Evolutionary conservation across 2,888 invertebrate species (phyloP), one percentile per base, ranked within the genome.

Genomic region (Drosophila koepferae): DNA sequence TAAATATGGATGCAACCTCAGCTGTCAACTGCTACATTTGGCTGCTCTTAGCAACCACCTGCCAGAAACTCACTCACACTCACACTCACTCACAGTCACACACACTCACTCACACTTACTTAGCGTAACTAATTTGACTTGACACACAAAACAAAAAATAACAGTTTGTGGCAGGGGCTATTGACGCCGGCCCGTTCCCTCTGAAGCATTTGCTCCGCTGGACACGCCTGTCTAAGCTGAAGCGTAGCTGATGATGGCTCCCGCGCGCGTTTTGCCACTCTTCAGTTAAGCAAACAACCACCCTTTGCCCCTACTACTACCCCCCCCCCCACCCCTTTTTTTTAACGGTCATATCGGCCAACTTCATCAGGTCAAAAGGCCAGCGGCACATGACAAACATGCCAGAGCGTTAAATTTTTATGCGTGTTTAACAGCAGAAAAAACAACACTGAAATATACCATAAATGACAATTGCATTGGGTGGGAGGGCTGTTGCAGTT

Each of bases 331-430:
- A n/a, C n/a, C n/a, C n/a, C n/a, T n/a, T n/a, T n/a, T 44, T 28
- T 46, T 3, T n/a, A 49, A 44, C 34, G 14, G 41, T 31, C 63
- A 63, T 81, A 81, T 89, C 87, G 63, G 58, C 55, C 63, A 71
- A 70, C 68, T 80, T 59, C 87, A 89, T 83, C 86, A 48, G 82
- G 80, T 81, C 85, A 85, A 85, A 77, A 76, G 86, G 75, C 65
- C 81, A 81, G 66, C 79, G 76, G 74, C 74, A 76, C 63, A 74
- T 81, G 76, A 78, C 79, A 81, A 73, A 66, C 76, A 87, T 85
- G 88, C 83, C 74, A 85, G 77, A 77, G 86, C 90, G 81, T 87
- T 86, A 89, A 87, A 86, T 78, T 87, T 87, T 82, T 64, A 89
- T 88, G 90, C 86, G 88, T 86, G 90, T 64, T 65, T 36, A 49